phyloP scores from a whole-genome alignment of 1,140 invertebrate genomes.

The Formica selysi region DNA sequence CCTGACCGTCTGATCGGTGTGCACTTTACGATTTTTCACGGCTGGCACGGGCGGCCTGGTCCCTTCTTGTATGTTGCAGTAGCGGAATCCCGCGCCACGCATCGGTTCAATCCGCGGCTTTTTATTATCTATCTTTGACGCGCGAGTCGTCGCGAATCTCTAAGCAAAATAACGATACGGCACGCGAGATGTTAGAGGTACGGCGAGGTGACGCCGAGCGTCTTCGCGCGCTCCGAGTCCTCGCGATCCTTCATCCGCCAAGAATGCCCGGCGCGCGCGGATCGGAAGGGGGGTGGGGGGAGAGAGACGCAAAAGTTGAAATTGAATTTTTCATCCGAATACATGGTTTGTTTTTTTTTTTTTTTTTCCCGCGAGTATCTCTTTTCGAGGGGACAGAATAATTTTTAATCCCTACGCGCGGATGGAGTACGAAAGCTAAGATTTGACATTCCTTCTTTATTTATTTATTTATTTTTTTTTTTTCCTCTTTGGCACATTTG shows the following conservation, averaged over 20 bases:
- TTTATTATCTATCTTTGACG: not conserved
- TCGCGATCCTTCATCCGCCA: no score
- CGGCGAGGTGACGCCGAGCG: not conserved
- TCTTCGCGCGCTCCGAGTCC: not conserved
- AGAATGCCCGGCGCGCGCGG: no score
- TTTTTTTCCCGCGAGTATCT: no score
- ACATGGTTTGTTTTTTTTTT: not conserved
- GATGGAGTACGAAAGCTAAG: not conserved
- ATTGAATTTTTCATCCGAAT: not conserved
- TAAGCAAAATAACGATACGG: constrained; percentile 8
- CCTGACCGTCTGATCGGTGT: not conserved
- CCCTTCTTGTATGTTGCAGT: not conserved
- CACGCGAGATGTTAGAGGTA: not conserved
- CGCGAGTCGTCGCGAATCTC: not conserved
- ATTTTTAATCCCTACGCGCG: no score
- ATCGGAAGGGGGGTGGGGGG: no score
- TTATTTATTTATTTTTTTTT: no score
- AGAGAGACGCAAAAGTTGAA: not conserved
- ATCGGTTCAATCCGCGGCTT: not conserved
- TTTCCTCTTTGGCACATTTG: no score
- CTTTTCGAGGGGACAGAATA: no score
- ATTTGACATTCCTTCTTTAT: not conserved
- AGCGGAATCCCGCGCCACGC: constrained; percentile 12
- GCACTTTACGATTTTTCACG: not conserved
- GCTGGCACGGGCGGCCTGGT: not conserved